Base-by-base conservation (phyloP, 2,888 invertebrate genomes). In the Hemicrepidius hirtus region DNA sequence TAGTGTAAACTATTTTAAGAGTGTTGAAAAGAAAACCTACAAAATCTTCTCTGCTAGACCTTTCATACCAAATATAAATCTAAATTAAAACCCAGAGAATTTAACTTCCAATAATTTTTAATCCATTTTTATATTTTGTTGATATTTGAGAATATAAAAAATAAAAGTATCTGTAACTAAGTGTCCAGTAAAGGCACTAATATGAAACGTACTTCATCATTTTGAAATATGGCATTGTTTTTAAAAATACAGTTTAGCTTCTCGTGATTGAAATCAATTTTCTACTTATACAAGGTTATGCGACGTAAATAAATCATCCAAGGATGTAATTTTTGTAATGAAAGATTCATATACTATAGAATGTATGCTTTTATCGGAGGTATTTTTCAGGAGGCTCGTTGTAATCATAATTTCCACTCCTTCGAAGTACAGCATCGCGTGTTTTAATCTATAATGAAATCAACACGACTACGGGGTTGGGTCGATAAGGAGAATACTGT, bases 401-500 rank as follows among this genome's bases (percentile, higher is more conserved):
- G 62, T 69, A 65, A 68, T 73, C 40, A 65, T 73, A 73, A 73
- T 73, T 73, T 66, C 68, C 71, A 71, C 71, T 71, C 71, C 66
- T 74, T 24, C 55, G 46, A 67, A 70, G 70, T 67, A 70, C 73
- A 74, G 66, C 70, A 68, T 72, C 68, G 71, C 74, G 74, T 74
- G 74, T 65, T 74, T 64, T 72, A 74, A 72, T 74, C 71, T 74
- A 60, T 68, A 74, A 74, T 72, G 69, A 72, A 74, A 74, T 74
- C 74, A 74, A 71, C 74, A 68, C 71, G 68, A 74, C 68, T 72
- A 68, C 62, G 53, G 73, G 67, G 69, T 46, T 62, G 62, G 66
- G 67, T 73, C 70, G 70, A 74, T 73, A 66, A 70, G 46, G 57
- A 73, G 73, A 73, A 69, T 62, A 66, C 55, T 64, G 67, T 70